Evolutionary conservation across 2,113 vertebrate species (phyloP).

Genomic region (Loxodonta africana): DNA sequence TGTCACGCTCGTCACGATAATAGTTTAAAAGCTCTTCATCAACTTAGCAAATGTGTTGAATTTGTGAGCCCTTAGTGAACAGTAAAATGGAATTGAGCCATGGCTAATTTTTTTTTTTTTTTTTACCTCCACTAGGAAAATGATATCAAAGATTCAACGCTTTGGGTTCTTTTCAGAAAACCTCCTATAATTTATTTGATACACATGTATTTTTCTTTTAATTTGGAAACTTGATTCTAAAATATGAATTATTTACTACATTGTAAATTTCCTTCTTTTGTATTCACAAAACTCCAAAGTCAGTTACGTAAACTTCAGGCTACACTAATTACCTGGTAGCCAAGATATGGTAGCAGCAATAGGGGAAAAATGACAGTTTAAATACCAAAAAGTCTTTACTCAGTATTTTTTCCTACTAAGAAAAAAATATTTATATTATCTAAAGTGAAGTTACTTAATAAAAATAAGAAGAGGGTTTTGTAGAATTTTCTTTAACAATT

Average conservation of each 20-base stretch:
- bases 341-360: slow-evolving; percentile 74
- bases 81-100: slow-evolving; percentile 76
- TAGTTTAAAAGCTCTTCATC: slow-evolving; percentile 81
- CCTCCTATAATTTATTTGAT: slow-evolving; percentile 74
- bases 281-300: slow-evolving; percentile 84
- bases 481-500: neutral
- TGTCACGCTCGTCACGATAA: slow-evolving; percentile 76
- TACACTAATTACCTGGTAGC: slow-evolving; percentile 84
- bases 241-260: slow-evolving; percentile 85
- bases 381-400: slow-evolving; percentile 80
- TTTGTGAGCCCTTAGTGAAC: slow-evolving; percentile 79
- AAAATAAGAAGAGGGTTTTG: neutral
- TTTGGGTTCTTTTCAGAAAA: slow-evolving; percentile 82
- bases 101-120: slow-evolving; percentile 83
- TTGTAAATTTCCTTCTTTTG: slow-evolving; percentile 83
- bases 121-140: slow-evolving; percentile 78
- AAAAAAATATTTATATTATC: slow-evolving; percentile 77
- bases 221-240: slow-evolving; percentile 80
- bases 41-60: slow-evolving; percentile 78
- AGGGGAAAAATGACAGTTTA: slow-evolving; percentile 75
- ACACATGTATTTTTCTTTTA: neutral
- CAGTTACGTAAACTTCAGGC: slow-evolving; percentile 85
- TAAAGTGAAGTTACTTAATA: slow-evolving; percentile 66
- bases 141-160: slow-evolving; percentile 77
- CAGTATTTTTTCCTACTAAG: slow-evolving; percentile 18